Base-by-base conservation (phyloP, 2,888 invertebrate genomes). In the Osmoderma eremita region DNA sequence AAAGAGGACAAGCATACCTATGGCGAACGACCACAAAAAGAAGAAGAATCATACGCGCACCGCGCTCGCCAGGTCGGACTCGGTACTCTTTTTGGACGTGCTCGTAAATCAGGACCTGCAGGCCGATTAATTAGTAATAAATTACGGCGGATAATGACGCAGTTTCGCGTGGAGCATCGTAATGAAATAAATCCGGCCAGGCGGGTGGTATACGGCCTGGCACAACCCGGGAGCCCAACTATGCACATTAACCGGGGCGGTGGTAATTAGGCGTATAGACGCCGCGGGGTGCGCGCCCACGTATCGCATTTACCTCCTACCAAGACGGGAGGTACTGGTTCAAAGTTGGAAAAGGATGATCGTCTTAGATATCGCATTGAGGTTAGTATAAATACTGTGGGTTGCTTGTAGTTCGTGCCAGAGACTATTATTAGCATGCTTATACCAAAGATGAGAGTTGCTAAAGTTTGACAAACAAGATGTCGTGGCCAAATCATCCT, bases 91-190 rank as follows among this genome's bases (percentile, higher is more conserved):
- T 70, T 56, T 39, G 54, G 66, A 68, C 67, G 38, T 18, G 50
- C 24, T 58, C 53, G 70, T 72, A 72, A 72, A 72, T 72, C 72
- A 69, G 39, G 58, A 66, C 72, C 63, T 69, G 30, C 30, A 30
- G 6, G 6, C 30, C 30, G 30, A 77, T 77, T 78, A 78, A 78
- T 78, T 77, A 78, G 75, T 75, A 76, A 76, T 78, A 78, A 77
- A 78, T 77, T 75, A 78, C 71, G 39, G n/a, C 24, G 72, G 69
- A 72, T 75, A 76, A 76, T 74, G 75, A 75, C 76, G 71, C 75
- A 70, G 70, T 70, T 72, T 76, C 72, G 75, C 76, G 76, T 76
- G 74, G 71, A 73, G 74, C 70, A 71, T 56, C 56, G 74, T 73
- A 76, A 76, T 75, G 75, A 74, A 75, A 78, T 78, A 78, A 78